Percentiles rank a stretch among this genome's conserved stretches.
Conservation (phyloP, 2,797 vertebrate genomes). For the Catostomus latipinnis region DNA sequence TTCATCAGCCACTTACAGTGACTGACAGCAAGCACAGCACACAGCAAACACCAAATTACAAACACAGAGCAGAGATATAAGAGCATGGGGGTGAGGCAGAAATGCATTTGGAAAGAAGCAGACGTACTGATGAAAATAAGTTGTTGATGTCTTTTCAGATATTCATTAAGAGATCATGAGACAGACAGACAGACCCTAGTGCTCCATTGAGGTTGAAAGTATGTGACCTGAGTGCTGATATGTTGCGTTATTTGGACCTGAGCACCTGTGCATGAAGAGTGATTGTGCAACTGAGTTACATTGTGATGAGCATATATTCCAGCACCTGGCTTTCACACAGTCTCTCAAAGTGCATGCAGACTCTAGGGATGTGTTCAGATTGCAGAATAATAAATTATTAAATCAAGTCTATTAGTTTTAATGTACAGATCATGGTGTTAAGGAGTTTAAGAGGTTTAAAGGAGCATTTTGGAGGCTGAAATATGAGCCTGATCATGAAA, state of each 20-base stretch:
- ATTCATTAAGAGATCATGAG: conserved; percentile 36
- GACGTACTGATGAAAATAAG: conserved; percentile 21
- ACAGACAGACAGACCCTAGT: conserved; percentile 1
- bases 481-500: no score
- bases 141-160: conserved; percentile 30
- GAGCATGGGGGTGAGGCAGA: not conserved
- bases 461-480: no score
- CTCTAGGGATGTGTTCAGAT: not conserved
- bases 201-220: conserved; percentile 26
- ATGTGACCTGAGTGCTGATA: conserved; percentile 8
- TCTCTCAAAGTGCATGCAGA: not conserved
- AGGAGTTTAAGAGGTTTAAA: no score
- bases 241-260: conserved; percentile 8
- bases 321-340: no score
- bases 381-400: no score
- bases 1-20: conserved; percentile 59
- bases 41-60: conserved; percentile 41
- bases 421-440: no score
- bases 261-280: conserved; percentile 17
- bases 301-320: not conserved
- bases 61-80: conserved; percentile 20
- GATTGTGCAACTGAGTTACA: conserved; percentile 25
- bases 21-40: conserved; percentile 36
- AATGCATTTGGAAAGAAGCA: no score
- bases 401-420: no score